Percentiles rank a stretch among this genome's conserved stretches.
Evolutionary conservation across 2,888 invertebrate species (phyloP).

Genomic region (Eretmocerus hayati): DNA sequence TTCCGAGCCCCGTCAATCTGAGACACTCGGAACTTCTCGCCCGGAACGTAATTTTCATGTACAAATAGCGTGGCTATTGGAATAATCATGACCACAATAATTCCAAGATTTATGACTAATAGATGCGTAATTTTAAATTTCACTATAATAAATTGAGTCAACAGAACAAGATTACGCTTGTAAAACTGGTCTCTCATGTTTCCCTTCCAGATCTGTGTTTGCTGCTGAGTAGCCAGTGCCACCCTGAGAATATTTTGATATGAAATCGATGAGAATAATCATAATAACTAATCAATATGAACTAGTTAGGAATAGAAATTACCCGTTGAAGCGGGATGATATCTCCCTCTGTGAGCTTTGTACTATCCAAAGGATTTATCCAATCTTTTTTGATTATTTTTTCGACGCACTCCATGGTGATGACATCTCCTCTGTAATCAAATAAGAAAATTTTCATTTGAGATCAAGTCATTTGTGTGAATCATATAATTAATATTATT

Average conservation of each 20-base stretch:
- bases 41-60: too few relatives aligned
- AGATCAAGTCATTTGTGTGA: neutral
- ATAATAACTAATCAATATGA: too few relatives aligned
- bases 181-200: constrained; percentile 73
- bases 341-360: constrained; percentile 80
- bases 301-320: constrained; percentile 39
- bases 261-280: too few relatives aligned
- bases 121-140: too few relatives aligned
- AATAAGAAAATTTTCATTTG: neutral
- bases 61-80: too few relatives aligned
- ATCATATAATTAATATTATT: neutral
- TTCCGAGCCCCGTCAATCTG: too few relatives aligned
- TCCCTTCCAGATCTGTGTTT: constrained; percentile 76
- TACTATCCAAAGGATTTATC: constrained; percentile 86
- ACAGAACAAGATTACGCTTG: constrained; percentile 47
- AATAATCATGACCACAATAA: too few relatives aligned
- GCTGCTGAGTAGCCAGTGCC: constrained; percentile 91
- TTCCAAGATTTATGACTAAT: too few relatives aligned
- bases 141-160: too few relatives aligned
- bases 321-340: constrained; percentile 87
- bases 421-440: constrained; percentile 78
- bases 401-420: constrained; percentile 94
- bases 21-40: too few relatives aligned
- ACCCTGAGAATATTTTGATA: constrained; percentile 66
- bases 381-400: constrained; percentile 94